Evolutionary conservation across 2,797 vertebrate genomes (phyloP).

Genomic region (Clarias platycephalus): DNA sequence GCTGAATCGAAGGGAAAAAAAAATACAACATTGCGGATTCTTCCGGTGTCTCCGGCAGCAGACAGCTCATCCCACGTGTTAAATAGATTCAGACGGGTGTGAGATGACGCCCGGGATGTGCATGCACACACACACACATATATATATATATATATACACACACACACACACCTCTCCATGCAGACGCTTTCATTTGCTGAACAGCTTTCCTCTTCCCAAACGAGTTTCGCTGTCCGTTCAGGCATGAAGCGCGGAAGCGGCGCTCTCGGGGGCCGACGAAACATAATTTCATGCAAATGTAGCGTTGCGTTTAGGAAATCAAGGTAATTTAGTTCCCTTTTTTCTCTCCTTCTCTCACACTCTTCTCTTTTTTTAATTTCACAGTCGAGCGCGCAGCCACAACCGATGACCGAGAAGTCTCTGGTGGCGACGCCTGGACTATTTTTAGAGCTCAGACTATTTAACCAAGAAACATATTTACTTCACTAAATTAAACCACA

Average conservation of each 20-base stretch:
- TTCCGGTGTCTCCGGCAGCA: constrained; percentile 21
- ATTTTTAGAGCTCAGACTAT: constrained; percentile 48
- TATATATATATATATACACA: too few species aligned
- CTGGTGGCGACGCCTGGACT: constrained; percentile 50
- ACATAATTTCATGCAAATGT: constrained; percentile 50
- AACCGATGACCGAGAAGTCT: constrained; percentile 65
- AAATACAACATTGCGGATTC: not conserved
- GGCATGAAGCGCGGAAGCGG: constrained; percentile 41
- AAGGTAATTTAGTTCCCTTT: constrained; percentile 39
- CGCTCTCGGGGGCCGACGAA: constrained; percentile 21
- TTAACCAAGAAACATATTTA: constrained; percentile 46
- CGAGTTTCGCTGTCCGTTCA: constrained; percentile 16
- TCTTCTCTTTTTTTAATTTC: constrained; percentile 71
- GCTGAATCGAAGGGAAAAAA: constrained; percentile 5
- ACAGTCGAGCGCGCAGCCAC: constrained; percentile 67
- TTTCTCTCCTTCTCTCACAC: constrained; percentile 37
- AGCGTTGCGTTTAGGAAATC: constrained; percentile 55
- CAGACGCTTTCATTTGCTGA: constrained; percentile 44
- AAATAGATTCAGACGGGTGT: constrained; percentile 24
- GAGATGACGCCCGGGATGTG: constrained; percentile 35
- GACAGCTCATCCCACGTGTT: constrained; percentile 25
- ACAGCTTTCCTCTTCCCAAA: constrained; percentile 16
- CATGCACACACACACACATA: constrained; percentile 18
- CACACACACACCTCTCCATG: constrained; percentile 26
- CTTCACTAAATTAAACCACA: not conserved